phyloP scores from a whole-genome alignment of 2,113 vertebrate genomes.

The Microcebus ravelobensis region DNA sequence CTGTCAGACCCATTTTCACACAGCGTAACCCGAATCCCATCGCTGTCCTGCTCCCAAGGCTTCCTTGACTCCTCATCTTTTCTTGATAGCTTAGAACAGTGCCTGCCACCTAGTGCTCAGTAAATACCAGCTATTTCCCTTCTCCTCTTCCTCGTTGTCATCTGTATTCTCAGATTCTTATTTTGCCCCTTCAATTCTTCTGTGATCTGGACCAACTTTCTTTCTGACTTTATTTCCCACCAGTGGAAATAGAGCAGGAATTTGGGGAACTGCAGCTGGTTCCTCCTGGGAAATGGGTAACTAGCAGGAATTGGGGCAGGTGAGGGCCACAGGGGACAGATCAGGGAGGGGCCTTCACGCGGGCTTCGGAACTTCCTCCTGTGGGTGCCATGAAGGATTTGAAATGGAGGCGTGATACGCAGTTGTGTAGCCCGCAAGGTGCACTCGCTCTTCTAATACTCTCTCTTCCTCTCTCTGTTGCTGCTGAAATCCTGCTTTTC shows the following conservation, averaged over 20 bases:
- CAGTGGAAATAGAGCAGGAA: neutral
- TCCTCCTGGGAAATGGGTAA: neutral
- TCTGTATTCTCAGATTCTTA: neutral
- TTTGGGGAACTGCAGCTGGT: neutral
- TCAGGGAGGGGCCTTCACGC: neutral
- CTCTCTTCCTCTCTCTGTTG: neutral
- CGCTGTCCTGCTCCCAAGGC: neutral
- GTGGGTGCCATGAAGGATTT: neutral
- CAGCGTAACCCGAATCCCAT: neutral
- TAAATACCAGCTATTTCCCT: neutral
- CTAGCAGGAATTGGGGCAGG: neutral
- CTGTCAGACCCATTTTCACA: neutral
- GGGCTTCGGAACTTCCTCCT: neutral
- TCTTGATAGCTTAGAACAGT: neutral
- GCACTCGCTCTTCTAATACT: neutral
- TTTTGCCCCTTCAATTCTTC: neutral
- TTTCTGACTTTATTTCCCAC: neutral
- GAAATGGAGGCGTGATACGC: neutral
- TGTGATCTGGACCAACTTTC: neutral
- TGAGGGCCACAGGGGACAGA: rapidly evolving
- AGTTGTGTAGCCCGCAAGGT: rapidly evolving
- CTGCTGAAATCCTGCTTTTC: neutral
- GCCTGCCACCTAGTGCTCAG: neutral
- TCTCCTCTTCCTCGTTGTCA: neutral
- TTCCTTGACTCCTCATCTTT: neutral